phyloP scores from a whole-genome alignment of 2,797 vertebrate genomes.

The Lutjanus argentimaculatus region DNA sequence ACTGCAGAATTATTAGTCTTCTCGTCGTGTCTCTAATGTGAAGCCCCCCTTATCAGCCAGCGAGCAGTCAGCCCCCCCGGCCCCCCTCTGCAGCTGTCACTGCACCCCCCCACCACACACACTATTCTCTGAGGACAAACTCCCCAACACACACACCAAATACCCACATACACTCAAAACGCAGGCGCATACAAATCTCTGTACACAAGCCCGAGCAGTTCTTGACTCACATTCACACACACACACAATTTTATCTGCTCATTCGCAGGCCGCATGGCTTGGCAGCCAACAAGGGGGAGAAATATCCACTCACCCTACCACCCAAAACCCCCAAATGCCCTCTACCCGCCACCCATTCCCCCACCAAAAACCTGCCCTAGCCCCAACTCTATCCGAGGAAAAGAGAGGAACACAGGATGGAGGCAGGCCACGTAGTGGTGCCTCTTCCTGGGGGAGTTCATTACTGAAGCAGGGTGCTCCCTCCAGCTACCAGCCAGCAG shows the following conservation, averaged over 20 bases:
- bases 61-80: slow-evolving; percentile 88
- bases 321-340: slow-evolving; percentile 63
- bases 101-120: slow-evolving; percentile 67
- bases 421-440: slow-evolving; percentile 81
- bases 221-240: slow-evolving; percentile 59
- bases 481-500: slow-evolving; percentile 74
- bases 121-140: slow-evolving; percentile 76
- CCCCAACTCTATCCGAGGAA: slow-evolving; percentile 80
- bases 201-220: slow-evolving; percentile 66
- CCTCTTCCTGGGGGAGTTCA: slow-evolving; percentile 88
- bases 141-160: slow-evolving; percentile 69
- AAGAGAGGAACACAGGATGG: slow-evolving; percentile 73
- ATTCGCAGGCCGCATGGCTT: slow-evolving; percentile 83
- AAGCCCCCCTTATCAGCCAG: slow-evolving; percentile 93
- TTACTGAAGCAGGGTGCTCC: slow-evolving; percentile 88
- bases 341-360: slow-evolving; percentile 71
- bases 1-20: slow-evolving; percentile 87
- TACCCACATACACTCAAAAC: slow-evolving; percentile 78
- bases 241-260: slow-evolving; percentile 91
- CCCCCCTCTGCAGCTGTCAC: slow-evolving; percentile 90
- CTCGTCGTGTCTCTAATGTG: slow-evolving; percentile 86
- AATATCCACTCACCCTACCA: slow-evolving; percentile 60
- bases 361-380: slow-evolving; percentile 42
- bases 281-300: slow-evolving; percentile 79
- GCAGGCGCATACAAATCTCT: slow-evolving; percentile 75